A percentile compares a stretch with the other conserved stretches of the same genome.
phyloP scores from a whole-genome alignment of 1,140 invertebrate species.

The Penaeus chinensis region DNA sequence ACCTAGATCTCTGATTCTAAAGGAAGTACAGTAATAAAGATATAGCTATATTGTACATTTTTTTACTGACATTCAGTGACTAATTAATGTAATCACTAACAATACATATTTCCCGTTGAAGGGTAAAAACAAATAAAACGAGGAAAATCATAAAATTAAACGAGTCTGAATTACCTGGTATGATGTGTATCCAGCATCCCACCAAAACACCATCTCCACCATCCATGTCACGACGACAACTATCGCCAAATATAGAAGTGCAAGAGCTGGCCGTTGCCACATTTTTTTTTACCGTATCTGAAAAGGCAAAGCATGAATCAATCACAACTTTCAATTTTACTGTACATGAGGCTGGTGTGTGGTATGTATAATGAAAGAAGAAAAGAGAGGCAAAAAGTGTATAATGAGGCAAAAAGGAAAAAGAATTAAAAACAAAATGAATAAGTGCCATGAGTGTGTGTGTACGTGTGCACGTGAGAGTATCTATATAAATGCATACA shows the following conservation, averaged over 20 bases:
- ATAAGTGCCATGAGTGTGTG: neutral
- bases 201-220: slow-evolving; percentile 43
- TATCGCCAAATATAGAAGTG: slow-evolving; percentile 39
- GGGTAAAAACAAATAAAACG: too few species aligned
- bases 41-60: too few species aligned
- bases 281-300: slow-evolving; percentile 5
- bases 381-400: neutral
- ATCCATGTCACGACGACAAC: slow-evolving; percentile 47
- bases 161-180: slow-evolving; percentile 32
- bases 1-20: too few species aligned
- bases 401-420: neutral
- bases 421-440: too few species aligned
- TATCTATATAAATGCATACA: slow-evolving; percentile 9
- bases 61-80: too few species aligned
- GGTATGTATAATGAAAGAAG: neutral
- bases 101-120: too few species aligned
- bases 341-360: too few species aligned
- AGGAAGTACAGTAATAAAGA: too few species aligned
- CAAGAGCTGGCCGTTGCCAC: slow-evolving; percentile 50
- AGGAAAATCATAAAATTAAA: too few species aligned
- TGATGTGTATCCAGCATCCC: slow-evolving; percentile 48
- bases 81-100: too few species aligned
- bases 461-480: neutral
- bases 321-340: neutral
- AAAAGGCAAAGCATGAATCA: neutral